phyloP scores from a whole-genome alignment of 2,797 vertebrate genomes.

The Lemur catta region DNA sequence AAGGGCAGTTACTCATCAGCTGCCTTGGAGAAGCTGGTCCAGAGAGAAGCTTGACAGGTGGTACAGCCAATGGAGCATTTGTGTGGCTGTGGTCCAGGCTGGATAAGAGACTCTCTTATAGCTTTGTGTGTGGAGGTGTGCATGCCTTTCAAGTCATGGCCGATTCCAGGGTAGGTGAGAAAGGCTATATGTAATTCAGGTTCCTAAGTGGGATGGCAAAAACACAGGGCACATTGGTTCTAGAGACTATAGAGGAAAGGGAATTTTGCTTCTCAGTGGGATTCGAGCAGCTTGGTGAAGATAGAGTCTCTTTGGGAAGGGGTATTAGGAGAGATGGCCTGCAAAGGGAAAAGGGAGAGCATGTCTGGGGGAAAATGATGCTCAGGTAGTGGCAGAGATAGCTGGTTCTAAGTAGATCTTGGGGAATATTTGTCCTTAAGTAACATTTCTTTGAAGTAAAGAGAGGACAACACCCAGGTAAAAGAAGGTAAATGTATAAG shows the following conservation, averaged over 20 bases:
- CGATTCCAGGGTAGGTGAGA: background rate
- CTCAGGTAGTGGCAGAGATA: background rate
- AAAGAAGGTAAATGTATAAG: background rate
- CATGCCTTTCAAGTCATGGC: background rate
- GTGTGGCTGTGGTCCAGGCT: background rate
- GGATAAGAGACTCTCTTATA: background rate
- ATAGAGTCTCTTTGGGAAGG: background rate
- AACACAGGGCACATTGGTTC: background rate
- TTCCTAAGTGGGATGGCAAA: background rate
- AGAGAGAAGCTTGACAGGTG: slow-evolving; percentile 21
- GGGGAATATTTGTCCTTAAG: background rate
- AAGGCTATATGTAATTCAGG: background rate
- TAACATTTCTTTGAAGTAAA: background rate
- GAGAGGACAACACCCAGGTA: background rate
- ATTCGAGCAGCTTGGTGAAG: background rate
- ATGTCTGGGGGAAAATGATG: background rate
- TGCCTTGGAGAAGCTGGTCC: slow-evolving; percentile 3
- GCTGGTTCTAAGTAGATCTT: background rate
- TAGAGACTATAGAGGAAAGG: background rate
- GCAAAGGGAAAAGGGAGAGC: background rate
- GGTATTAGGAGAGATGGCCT: background rate
- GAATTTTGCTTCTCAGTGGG: background rate
- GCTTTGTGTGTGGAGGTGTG: background rate
- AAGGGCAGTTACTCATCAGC: slow-evolving; percentile 9
- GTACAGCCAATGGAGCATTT: slow-evolving; percentile 11